phyloP scores from a whole-genome alignment of 2,113 vertebrate genomes.

The Corydoras sp. region DNA sequence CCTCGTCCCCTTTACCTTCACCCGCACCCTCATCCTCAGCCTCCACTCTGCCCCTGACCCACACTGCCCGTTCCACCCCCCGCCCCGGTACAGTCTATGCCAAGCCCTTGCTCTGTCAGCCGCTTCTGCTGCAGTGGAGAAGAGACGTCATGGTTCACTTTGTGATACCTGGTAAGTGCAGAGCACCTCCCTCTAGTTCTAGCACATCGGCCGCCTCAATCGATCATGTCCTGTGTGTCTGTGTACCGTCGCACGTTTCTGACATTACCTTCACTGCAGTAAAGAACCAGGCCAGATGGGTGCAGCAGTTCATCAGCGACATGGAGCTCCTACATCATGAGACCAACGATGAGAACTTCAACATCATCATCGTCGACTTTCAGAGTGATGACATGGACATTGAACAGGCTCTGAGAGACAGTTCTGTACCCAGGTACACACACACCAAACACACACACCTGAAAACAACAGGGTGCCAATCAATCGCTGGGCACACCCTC shows the following conservation, averaged over 20 bases:
- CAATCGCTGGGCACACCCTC: too few relatives aligned
- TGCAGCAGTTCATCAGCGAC: slow-evolving; percentile 91
- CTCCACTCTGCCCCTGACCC: slow-evolving; percentile 37
- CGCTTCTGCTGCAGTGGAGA: slow-evolving; percentile 83
- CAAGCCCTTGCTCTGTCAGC: slow-evolving; percentile 83
- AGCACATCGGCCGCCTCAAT: too few relatives aligned
- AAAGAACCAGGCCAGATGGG: slow-evolving; percentile 98
- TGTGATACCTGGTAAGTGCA: slow-evolving; percentile 84
- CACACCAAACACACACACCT: too few relatives aligned
- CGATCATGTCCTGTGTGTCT: neutral
- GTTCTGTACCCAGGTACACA: slow-evolving; percentile 81
- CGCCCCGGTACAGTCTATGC: slow-evolving; percentile 70
- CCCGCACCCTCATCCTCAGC: slow-evolving; percentile 45
- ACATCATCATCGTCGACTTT: slow-evolving; percentile 90
- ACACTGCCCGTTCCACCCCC: slow-evolving; percentile 54
- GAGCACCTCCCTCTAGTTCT: too few relatives aligned
- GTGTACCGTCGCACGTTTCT: neutral
- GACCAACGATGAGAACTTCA: slow-evolving; percentile 86
- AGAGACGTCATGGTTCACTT: slow-evolving; percentile 92
- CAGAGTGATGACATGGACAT: slow-evolving; percentile 98
- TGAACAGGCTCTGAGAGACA: slow-evolving; percentile 75
- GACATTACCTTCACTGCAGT: slow-evolving; percentile 59
- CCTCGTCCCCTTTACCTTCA: slow-evolving; percentile 31
- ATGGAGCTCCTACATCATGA: slow-evolving; percentile 78
- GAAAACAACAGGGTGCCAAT: too few relatives aligned